These are phyloP conservation scores for Tetramorium alpestre DNA, from an alignment of 1,140 invertebrate species.

Conservation along the genomic window DNA sequence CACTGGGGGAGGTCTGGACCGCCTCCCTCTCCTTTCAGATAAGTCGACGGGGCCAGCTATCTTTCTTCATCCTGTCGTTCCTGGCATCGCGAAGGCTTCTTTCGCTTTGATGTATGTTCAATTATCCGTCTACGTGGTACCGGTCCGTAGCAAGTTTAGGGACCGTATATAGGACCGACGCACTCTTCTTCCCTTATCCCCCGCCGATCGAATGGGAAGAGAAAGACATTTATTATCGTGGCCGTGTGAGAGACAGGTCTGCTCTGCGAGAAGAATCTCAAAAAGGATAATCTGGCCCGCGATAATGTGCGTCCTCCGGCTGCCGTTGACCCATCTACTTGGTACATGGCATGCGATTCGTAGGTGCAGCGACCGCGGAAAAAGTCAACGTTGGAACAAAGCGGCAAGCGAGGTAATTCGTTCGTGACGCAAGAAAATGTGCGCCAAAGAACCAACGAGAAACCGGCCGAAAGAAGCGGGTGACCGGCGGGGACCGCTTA, in stretches of 20 bases:
- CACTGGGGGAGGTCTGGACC: not conserved
- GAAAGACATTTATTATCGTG: constrained; percentile 80
- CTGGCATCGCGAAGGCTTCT: constrained; percentile 54
- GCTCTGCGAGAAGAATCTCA: constrained; percentile 65
- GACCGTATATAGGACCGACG: constrained; percentile 40
- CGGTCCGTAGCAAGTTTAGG: constrained; percentile 42
- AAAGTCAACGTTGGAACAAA: constrained; percentile 60
- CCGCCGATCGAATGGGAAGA: constrained; percentile 46
- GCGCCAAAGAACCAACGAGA: not conserved
- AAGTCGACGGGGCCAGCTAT: constrained; percentile 54
- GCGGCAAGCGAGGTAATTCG: constrained; percentile 41
- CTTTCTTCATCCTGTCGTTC: constrained; percentile 61
- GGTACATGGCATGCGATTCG: constrained; percentile 58
- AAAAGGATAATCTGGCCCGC: constrained; percentile 61
- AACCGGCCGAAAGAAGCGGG: no score
- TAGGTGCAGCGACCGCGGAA: constrained; percentile 48
- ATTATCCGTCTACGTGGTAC: constrained; percentile 76
- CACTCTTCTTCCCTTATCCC: not conserved
- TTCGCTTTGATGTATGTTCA: constrained; percentile 78
- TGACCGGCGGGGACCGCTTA: constrained; percentile 4
- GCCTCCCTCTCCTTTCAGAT: constrained; percentile 17
- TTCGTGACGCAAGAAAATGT: constrained; percentile 60
- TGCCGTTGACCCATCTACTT: constrained; percentile 36
- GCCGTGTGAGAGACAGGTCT: constrained; percentile 57
- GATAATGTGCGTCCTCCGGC: constrained; percentile 68